phyloP scores from a whole-genome alignment of 2,888 invertebrate species.

The Arctia plantaginis region DNA sequence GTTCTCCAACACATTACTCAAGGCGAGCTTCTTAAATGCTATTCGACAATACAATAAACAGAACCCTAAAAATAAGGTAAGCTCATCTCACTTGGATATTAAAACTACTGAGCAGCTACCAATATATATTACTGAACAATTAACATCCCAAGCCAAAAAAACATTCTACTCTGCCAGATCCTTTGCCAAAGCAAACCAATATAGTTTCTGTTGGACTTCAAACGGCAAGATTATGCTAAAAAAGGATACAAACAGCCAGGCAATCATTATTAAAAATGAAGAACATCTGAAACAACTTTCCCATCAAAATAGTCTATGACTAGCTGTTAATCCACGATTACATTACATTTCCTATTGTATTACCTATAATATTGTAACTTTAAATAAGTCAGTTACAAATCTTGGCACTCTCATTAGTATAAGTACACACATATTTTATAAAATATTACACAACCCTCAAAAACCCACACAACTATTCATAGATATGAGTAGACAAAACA shows the following conservation, averaged over 20 bases:
- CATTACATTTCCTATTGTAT: neutral
- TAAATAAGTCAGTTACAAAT: no score
- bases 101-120: neutral
- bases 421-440: no score
- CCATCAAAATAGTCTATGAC: neutral
- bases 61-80: neutral
- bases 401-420: no score
- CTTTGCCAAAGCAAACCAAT: neutral
- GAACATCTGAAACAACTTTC: slow-evolving; percentile 1
- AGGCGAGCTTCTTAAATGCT: neutral
- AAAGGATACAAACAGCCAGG: slow-evolving; percentile 1
- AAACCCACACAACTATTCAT: no score
- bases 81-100: neutral
- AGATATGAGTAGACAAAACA: no score
- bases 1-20: slow-evolving; percentile 4
- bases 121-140: slow-evolving; percentile 7
- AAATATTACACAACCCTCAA: no score
- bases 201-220: no score
- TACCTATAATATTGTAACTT: no score
- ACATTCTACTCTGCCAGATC: neutral
- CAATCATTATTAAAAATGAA: neutral
- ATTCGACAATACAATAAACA: slow-evolving; percentile 3
- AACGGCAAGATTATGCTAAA: slow-evolving; percentile 6
- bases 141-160: slow-evolving; percentile 3
- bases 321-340: neutral